phyloP scores from a whole-genome alignment of 2,888 invertebrate genomes.

The Alloplasta piceator region DNA sequence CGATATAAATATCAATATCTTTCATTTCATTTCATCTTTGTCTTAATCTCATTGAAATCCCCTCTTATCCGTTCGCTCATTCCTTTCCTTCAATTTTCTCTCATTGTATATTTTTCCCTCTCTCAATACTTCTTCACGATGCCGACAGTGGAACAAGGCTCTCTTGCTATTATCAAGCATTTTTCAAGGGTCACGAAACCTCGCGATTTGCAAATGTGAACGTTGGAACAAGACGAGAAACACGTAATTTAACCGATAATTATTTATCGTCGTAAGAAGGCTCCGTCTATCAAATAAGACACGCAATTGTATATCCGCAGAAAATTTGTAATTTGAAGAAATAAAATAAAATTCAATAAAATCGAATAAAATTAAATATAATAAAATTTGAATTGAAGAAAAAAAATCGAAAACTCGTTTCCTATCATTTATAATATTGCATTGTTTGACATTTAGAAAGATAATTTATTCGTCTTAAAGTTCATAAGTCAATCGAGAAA shows the following conservation, averaged over 20 bases:
- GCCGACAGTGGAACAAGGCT: slow-evolving; percentile 15
- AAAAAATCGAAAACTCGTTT: too few species aligned
- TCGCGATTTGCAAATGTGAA: slow-evolving; percentile 33
- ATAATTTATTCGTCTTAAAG: too few species aligned
- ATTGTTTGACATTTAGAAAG: too few species aligned
- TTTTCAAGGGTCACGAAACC: slow-evolving; percentile 58
- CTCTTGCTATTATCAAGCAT: slow-evolving; percentile 51
- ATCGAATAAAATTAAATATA: too few species aligned
- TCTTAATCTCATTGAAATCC: background rate
- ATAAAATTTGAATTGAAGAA: too few species aligned
- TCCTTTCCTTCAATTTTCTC: background rate
- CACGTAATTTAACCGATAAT: slow-evolving; percentile 49
- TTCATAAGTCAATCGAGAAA: too few species aligned
- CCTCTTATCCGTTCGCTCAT: background rate
- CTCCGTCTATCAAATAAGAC: background rate
- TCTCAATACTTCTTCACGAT: slow-evolving; percentile 35
- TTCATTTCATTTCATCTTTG: background rate
- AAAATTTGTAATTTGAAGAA: too few species aligned
- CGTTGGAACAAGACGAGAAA: slow-evolving; percentile 39
- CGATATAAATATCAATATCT: too few species aligned
- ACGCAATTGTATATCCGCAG: too few species aligned
- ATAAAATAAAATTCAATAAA: too few species aligned
- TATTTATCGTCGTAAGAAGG: slow-evolving; percentile 31
- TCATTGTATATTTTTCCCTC: background rate
- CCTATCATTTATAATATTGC: too few species aligned